Evolutionary conservation across 2,113 vertebrate species (phyloP).

Genomic region (Hemiprocne comata): DNA sequence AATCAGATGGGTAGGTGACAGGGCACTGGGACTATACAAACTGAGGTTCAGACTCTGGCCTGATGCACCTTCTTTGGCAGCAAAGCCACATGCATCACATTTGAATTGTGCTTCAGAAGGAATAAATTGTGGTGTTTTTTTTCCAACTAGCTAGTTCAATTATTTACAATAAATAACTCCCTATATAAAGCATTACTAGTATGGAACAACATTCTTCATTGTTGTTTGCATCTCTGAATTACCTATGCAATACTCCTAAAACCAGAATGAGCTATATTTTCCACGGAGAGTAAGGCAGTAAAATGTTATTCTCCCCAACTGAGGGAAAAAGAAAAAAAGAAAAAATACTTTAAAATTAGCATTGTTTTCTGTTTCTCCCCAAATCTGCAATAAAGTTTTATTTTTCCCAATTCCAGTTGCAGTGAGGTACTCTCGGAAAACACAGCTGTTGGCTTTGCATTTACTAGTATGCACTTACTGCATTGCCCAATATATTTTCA

Average conservation of each 20-base stretch:
- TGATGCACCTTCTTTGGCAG: background rate
- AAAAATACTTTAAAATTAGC: background rate
- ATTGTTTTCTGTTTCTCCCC: conserved; percentile 7
- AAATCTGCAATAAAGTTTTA: conserved; percentile 47
- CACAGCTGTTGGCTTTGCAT: background rate
- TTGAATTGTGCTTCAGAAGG: background rate
- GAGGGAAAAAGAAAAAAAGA: background rate
- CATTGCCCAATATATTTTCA: background rate
- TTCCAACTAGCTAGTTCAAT: background rate
- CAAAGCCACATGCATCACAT: too few species aligned
- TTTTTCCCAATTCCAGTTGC: conserved; percentile 10
- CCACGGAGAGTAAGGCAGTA: conserved; percentile 2
- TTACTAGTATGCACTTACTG: background rate
- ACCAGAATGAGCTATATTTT: background rate
- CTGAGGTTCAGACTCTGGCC: rapidly evolving
- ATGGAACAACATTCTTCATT: background rate
- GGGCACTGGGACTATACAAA: background rate
- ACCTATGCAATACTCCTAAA: background rate
- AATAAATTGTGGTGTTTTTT: background rate
- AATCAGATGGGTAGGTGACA: background rate
- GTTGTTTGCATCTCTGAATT: background rate
- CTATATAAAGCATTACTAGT: background rate
- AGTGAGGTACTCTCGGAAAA: background rate
- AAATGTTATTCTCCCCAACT: background rate
- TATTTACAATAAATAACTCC: background rate